phyloP scores from a whole-genome alignment of 2,888 invertebrate species.

The Endotricha flammealis region DNA sequence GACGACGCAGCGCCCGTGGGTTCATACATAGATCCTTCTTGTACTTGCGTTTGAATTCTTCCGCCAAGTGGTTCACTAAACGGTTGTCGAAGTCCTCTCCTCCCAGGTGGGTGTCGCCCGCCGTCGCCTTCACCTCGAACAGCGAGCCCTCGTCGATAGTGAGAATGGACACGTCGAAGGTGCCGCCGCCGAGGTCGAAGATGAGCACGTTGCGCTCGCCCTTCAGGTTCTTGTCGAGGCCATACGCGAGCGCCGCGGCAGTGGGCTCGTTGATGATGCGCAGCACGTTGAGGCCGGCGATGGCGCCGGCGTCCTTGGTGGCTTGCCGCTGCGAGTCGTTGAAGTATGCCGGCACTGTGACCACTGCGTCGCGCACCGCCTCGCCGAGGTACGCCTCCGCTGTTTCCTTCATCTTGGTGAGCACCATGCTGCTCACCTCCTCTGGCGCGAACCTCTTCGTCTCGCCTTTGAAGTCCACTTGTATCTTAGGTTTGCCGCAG shows the following conservation, averaged over 20 bases:
- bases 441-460: conserved; percentile 82
- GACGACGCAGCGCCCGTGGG: conserved; percentile 81
- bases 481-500: conserved; percentile 82
- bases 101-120: conserved; percentile 88
- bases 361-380: conserved; percentile 82
- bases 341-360: conserved; percentile 90
- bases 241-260: conserved; percentile 91
- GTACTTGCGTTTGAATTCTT: conserved; percentile 85
- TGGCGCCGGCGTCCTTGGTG: conserved; percentile 92
- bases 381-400: conserved; percentile 85
- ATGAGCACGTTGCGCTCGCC: conserved; percentile 86
- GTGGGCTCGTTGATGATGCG: conserved; percentile 95
- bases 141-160: conserved; percentile 92
- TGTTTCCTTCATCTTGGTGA: conserved; percentile 89
- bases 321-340: conserved; percentile 87
- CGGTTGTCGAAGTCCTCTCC: conserved; percentile 86
- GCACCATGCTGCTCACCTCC: conserved; percentile 86
- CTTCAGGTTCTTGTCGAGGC: conserved; percentile 85
- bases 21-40: conserved; percentile 83
- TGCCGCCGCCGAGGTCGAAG: conserved; percentile 88
- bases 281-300: conserved; percentile 91
- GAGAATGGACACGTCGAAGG: conserved; percentile 94
- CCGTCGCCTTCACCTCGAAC: conserved; percentile 88
- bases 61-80: conserved; percentile 82
- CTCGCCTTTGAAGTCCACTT: conserved; percentile 82